Base-by-base conservation (phyloP, 2,888 invertebrate genomes). In the Carpatolechia fugitivella region DNA sequence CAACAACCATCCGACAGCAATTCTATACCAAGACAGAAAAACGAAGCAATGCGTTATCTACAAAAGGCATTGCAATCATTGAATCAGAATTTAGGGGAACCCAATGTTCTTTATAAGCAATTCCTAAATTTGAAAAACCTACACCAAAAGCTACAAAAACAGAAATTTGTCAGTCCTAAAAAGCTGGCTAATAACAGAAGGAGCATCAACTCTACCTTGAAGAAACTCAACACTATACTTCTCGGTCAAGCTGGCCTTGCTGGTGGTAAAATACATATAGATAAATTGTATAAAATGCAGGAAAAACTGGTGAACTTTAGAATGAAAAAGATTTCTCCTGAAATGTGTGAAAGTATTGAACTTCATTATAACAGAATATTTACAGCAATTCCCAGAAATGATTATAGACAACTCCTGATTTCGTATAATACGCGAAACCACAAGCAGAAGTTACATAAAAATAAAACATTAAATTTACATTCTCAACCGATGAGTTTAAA, bases 211-310 rank as follows among this genome's bases (percentile, higher is more conserved):
- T 75, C 75, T 46, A 78, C 84, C 65, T 70, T 91, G 2, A 91
- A 81, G 53, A 82, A 80, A 48, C 72, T 93, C 0, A 93, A 93
- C 64, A 92, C 91, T 86, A 85, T 93, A 31, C 75, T 93, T 5
- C 72, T 93, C 5, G 93, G 93, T 0, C 92, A 93, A 71, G 91
- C 91, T 0, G 93, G 92, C 0, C 83, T 93, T 18, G 80, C 80
- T 3, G 86, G 90, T 55, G 93, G 93, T 1, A 66, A 77, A 0
- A 64, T 70, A 56, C 91, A 91, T 65, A 68, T 92, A 20, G 82
- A 72, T 3, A 80, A 86, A 59, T 69, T 93, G 14, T 62, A 85
- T 46, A 59, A 74, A 0, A 74, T 88, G 16, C 76, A 82, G 38
- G 67, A 79, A 48, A 78, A 75, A 63, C 66, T 91, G 1, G 79